phyloP scores from a whole-genome alignment of 2,888 invertebrate species.

The Prostheceraeus crozeri region DNA sequence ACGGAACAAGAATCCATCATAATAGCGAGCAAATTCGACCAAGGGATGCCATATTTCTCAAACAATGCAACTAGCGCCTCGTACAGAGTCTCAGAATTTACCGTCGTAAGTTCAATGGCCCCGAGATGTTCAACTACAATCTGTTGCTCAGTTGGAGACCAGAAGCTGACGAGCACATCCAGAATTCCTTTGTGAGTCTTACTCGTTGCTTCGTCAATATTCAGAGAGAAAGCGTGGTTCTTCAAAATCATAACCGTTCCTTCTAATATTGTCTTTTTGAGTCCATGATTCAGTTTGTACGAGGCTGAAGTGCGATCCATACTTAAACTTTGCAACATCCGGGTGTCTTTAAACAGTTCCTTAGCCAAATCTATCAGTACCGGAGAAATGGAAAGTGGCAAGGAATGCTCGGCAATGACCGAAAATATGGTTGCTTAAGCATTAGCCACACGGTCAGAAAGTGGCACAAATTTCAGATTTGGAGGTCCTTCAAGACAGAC shows the following conservation, averaged over 20 bases:
- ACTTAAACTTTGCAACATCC: conserved; percentile 35
- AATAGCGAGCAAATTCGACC: conserved; percentile 22
- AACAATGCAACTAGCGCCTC: not conserved
- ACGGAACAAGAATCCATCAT: conserved; percentile 36
- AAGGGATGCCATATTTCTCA: conserved; percentile 30
- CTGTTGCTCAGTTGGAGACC: not conserved
- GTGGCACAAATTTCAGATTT: too few species aligned
- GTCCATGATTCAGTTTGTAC: not conserved
- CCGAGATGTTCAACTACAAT: conserved; percentile 18
- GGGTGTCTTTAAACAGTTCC: conserved; percentile 35
- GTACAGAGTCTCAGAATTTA: conserved; percentile 24
- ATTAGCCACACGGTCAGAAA: too few species aligned
- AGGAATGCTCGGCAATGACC: conserved; percentile 39
- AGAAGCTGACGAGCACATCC: conserved; percentile 5
- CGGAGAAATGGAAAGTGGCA: conserved; percentile 40
- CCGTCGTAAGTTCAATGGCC: conserved; percentile 22
- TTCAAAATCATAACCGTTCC: conserved; percentile 17
- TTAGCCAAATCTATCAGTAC: conserved; percentile 37
- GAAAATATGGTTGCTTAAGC: conserved; percentile 40
- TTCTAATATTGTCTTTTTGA: not conserved
- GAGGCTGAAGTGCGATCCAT: conserved; percentile 36
- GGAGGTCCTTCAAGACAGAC: too few species aligned
- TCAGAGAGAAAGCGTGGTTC: conserved; percentile 31
- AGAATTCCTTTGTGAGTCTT: conserved; percentile 4
- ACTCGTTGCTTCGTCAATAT: conserved; percentile 6